A percentile compares a stretch with the other conserved stretches of the same genome.
Conservation (phyloP, 2,113 vertebrate genomes). For the Gopherus evgoodei region DNA sequence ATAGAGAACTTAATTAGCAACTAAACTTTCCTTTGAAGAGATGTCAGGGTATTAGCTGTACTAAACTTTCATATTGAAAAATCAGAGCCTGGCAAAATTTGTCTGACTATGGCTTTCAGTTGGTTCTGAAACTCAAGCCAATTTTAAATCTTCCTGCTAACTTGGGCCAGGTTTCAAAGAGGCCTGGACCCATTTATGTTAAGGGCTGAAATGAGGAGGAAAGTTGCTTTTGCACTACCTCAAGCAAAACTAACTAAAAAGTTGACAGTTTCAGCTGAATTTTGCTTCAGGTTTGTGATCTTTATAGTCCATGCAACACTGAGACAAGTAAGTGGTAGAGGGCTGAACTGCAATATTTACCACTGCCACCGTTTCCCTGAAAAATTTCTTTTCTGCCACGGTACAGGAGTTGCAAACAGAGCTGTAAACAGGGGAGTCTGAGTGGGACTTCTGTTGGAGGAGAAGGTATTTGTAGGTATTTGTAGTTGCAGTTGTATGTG, state of each 20-base stretch:
- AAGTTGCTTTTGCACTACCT: not conserved
- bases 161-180: not conserved
- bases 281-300: not conserved
- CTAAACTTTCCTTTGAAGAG: rapidly evolving
- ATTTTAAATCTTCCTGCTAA: not conserved
- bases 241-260: not conserved
- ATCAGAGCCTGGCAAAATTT: not conserved
- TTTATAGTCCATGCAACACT: not conserved
- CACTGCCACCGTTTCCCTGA: not conserved
- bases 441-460: too few species aligned
- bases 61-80: not conserved
- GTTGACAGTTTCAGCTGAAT: not conserved
- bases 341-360: conserved; percentile 11
- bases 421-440: too few species aligned
- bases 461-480: too few species aligned
- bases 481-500: too few species aligned
- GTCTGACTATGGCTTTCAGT: not conserved
- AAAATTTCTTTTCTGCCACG: not conserved
- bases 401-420: too few species aligned
- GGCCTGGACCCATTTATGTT: conserved; percentile 3
- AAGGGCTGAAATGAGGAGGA: not conserved
- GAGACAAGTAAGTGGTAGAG: not conserved
- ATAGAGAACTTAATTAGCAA: not conserved
- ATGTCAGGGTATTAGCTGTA: not conserved
- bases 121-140: not conserved